A percentile compares a stretch with the other conserved stretches of the same genome.
Evolutionary conservation across 2,888 invertebrate species (phyloP).

Genomic region (Metopia argyrocephala): DNA sequence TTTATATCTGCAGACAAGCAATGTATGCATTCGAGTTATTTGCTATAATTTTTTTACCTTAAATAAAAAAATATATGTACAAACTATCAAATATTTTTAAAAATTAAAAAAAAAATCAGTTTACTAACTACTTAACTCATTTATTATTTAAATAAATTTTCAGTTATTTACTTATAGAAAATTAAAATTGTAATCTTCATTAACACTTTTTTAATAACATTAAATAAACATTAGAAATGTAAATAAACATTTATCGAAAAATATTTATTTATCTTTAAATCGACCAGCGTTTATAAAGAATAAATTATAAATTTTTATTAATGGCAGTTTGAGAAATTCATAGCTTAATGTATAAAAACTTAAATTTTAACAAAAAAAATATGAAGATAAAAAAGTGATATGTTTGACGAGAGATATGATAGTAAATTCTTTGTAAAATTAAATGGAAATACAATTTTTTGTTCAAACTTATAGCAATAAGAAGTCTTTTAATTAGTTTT

Average conservation of each 20-base stretch:
- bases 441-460: not conserved
- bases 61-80: not conserved
- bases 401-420: not conserved
- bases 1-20: constrained; percentile 18
- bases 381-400: not conserved
- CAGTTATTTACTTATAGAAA: constrained; percentile 10
- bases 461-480: constrained; percentile 32
- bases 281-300: constrained; percentile 58
- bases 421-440: not conserved
- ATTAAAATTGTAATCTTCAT: constrained; percentile 6
- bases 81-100: constrained; percentile 3
- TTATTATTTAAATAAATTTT: not conserved
- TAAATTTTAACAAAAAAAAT: constrained; percentile 4
- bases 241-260: not conserved
- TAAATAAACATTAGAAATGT: not conserved
- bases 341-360: not conserved
- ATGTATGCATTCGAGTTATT: constrained; percentile 7
- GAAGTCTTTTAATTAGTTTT: constrained; percentile 31
- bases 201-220: not conserved
- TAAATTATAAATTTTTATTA: constrained; percentile 41
- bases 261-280: constrained; percentile 21
- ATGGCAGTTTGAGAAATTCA: constrained; percentile 55
- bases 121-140: not conserved
- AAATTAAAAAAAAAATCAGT: not conserved
- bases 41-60: not conserved